Evolutionary conservation across 2,888 invertebrate species (phyloP), one percentile per base, ranked within the genome.

Genomic region (Thecophora atra): DNA sequence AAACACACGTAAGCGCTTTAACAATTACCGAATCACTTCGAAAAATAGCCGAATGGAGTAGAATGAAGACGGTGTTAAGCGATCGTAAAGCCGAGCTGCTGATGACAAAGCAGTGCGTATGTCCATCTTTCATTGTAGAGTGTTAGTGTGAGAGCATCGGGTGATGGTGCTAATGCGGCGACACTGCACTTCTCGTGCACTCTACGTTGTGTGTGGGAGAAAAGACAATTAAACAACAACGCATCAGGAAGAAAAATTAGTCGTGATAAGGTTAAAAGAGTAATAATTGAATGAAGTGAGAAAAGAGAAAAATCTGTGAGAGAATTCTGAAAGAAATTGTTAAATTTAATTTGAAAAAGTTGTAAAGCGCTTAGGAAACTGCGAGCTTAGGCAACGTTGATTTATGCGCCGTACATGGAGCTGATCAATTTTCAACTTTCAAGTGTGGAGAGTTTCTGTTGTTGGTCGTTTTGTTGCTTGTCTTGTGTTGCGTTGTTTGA

Each of bases 401-500:
- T 47, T 47, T 47, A 47, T 47, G 15, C n/a, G 2, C 47, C 8
- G 47, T 47, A 47, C n/a, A 15, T 47, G 47, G 5, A 47, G 47
- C 47, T 5, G 47, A 47, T 47, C 47, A 47, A 47, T 11, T 47
- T 47, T 47, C 47, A 47, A n/a, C n/a, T 47, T 47, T 5, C 47
- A 17, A 47, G 47, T 47, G 47, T 64, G n/a, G n/a, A 24, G 24
- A 52, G 47, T 65, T 62, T 24, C 21, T 64, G 47, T 15, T 44
- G 64, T 44, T 63, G 63, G 52, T 26, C n/a, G 54, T 67, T n/a
- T n/a, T 28, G 52, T 6, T 54, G 54, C 47, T 69, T n/a, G n/a
- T n/a, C n/a, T n/a, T n/a, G n/a, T n/a, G 60, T 26, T 30, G 37
- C 24, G 28, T 62, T 62, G 60, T 60, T 60, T 69, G 69, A 60